Evolutionary conservation across 1,140 invertebrate species (phyloP), one percentile per base, ranked within the genome.

Genomic region (Ephestia elutella): DNA sequence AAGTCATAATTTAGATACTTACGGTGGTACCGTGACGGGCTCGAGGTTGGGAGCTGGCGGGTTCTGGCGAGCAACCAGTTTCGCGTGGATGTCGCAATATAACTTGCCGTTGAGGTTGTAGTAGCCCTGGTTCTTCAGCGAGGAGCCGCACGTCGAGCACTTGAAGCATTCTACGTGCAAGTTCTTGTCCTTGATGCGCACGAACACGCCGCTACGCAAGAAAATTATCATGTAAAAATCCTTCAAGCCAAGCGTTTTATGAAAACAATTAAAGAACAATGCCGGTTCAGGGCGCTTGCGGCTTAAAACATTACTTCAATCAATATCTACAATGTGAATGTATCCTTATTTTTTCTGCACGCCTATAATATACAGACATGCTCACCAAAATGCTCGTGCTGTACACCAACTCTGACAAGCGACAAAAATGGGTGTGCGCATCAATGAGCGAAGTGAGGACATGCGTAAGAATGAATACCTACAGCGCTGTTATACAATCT

Each of bases 131-230:
- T 99, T 98, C 90, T 98, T 99, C 62, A 99, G 89, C 10, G 96
- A 97, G 28, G 95, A 93, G 64, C 97, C 97, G 85, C 97, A 99
- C 44, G 96, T 98, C 49, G 96, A 93, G 87, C 97, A 99, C 86
- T 97, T 97, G 92, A 99, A 98, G 87, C 97, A 99, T 77, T 98
- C 97, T 54, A 98, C 96, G 90, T 99, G 97, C 59, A 98, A 90
- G 78, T 97, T 97, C 88, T 97, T 97, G 69, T 98, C 97, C 92
- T 97, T 97, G 86, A 98, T 97, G 76, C 96, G 93, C 44, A 97
- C 96, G 90, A 98, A 98, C 35, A 98, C 97, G 56, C 97, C 97
- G 68, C 97, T 98, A 68, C 19, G 17, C n/a, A 62, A 13, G 38
- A 71, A 53, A 63, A 49, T 54, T 11, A 55, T 2, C 0, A 32